Evolutionary conservation across 2,113 vertebrate genomes (phyloP), one percentile per base, ranked within the genome.

Genomic region (Ailurus styani): DNA sequence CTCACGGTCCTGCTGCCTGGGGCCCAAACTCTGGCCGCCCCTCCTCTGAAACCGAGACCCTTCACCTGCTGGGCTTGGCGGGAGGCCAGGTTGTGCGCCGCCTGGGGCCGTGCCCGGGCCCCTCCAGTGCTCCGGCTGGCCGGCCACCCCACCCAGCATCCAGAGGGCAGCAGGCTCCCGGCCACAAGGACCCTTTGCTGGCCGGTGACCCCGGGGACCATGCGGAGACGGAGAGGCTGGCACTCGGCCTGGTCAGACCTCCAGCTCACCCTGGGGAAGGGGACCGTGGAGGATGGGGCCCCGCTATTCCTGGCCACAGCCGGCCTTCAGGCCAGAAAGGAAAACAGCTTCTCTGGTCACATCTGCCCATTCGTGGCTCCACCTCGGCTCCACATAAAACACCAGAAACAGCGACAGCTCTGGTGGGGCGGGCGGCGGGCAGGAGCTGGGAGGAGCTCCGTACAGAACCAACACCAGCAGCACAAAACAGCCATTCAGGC

Each of bases 171-270:
- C 78, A 57, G 70, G 62, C 57, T 45, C 57, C 93, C 0, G 21
- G 10, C 18, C 84, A 57, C 21, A 10, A 50, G 83, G 89, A n/a
- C 40, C 54, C 17, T 47, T 21, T 14, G 29, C n/a, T 15, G 50
- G 77, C 29, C 29, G 75, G 40, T 66, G 75, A 40, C 45, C 45
- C 31, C 6, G 6, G 31, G 3, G 52, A 85, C 37, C 81, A 18
- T 0, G 1, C 31, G 6, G 54, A 50, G 45, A 72, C 14, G 0
- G 9, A 29, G 87, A 89, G 40, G 15, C 0, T 1, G 37, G 45
- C 85, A 40, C 11, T 17, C 5, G 3, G 66, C 50, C 72, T 27
- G 31, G 40, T 9, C 15, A 17, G 70, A n/a, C n/a, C 77, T 66
- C 0, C 0, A 75, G 94, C 7, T 27, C 40, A 15, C 13, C 13